Base-by-base conservation (phyloP, 2,888 invertebrate species). In the Hypercompe scribonia region DNA sequence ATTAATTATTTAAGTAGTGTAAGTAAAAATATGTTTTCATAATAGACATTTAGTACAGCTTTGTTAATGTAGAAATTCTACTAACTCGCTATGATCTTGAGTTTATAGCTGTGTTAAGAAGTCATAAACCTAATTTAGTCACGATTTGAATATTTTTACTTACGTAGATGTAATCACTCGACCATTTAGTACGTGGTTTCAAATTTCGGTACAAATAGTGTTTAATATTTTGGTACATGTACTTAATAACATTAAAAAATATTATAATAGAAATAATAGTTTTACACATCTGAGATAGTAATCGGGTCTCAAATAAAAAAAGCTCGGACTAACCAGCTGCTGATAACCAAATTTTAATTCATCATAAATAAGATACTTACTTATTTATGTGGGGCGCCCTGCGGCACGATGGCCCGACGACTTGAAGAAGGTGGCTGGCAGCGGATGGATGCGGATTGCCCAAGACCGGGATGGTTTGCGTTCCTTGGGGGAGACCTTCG, bases 71-170 rank as follows among this genome's bases (percentile, higher is more conserved):
- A 54, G 11, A 54, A 11, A 28, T 7, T 39, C 8, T 42, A 5
- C 42, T 28, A 66, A 66, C n/a, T 28, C 10, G 42, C n/a, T 28
- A 18, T 39, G 39, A 69, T 39, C 61, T 69, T 58, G 28, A 11
- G 68, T 33, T 68, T 61, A 61, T 69, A 18, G 36, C 68, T 39
- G 36, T 61, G 61, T 11, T 54, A 28, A 69, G 31, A 69, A 34
- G 24, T 61, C 68, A 28, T 69, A 69, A 69, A 69, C 36, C 61
- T 61, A 28, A 54, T 61, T 69, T 39, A 36, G 68, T 58, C 68
- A 69, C 68, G 68, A 69, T 31, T 58, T 36, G 31, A 61, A 58
- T 28, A 36, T 61, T 39, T 39, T 61, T 24, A 50, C 50, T 24
- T 50, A 24, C 24, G 24, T 8, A 28, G 65, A 65, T 65, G 39